These are phyloP conservation scores for Ibidorhyncha struthersii DNA, from an alignment of 2,113 vertebrate species.

Conservation along the genomic window DNA sequence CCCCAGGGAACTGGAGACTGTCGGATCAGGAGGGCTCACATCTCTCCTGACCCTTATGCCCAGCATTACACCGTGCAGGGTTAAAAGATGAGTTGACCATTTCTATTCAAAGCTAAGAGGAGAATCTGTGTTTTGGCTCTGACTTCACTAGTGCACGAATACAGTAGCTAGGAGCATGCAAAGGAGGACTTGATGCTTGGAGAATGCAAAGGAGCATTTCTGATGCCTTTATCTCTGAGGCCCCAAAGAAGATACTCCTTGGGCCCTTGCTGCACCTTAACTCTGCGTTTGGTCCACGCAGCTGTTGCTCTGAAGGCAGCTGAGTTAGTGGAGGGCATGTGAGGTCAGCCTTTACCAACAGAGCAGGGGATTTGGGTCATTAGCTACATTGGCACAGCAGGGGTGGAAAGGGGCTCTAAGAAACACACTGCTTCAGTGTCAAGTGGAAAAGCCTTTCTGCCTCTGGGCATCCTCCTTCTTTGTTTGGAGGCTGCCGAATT, in stretches of 20 bases:
- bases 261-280: background rate
- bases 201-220: background rate
- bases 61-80: background rate
- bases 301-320: background rate
- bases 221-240: background rate
- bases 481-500: conserved; percentile 27
- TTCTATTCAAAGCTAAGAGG: background rate
- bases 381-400: conserved; percentile 5
- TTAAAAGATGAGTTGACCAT: background rate
- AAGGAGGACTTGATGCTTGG: background rate
- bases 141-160: background rate
- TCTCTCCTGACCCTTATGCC: background rate
- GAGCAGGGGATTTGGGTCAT: conserved; percentile 27
- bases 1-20: background rate
- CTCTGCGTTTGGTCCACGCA: background rate
- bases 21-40: background rate
- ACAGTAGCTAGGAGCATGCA: background rate
- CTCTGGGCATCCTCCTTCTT: conserved; percentile 6
- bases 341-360: conserved; percentile 27
- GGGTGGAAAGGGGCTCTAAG: conserved; percentile 7
- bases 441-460: conserved; percentile 34
- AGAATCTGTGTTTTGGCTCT: background rate
- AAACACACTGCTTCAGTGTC: background rate
- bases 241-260: background rate
- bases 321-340: background rate